These are phyloP conservation scores for Diorhabda elongata DNA, from an alignment of 1,140 invertebrate species.

Conservation along the genomic window DNA sequence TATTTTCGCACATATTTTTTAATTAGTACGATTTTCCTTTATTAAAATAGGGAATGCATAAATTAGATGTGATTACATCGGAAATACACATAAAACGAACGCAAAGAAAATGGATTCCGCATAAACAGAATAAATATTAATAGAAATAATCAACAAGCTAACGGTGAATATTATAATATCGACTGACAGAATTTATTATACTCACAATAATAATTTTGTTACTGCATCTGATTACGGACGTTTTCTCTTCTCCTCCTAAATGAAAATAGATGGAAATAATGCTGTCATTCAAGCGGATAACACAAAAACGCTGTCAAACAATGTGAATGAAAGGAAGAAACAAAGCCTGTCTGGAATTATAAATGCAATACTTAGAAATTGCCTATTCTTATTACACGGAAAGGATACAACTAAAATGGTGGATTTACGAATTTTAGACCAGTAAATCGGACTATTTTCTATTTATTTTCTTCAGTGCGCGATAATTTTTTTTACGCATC, in stretches of 20 bases:
- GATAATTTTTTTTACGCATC: no score
- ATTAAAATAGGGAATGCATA: no score
- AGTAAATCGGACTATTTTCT: no score
- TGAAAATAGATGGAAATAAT: constrained; percentile 30
- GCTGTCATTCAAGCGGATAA: constrained; percentile 31
- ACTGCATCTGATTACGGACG: constrained; percentile 9
- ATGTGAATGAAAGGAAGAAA: constrained; percentile 33
- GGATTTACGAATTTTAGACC: constrained; percentile 11
- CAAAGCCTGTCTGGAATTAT: constrained; percentile 31
- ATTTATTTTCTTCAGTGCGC: no score
- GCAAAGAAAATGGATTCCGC: background rate
- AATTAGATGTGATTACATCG: no score
- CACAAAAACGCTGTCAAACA: constrained; percentile 35
- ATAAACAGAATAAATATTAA: background rate
- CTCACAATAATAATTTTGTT: constrained; percentile 12
- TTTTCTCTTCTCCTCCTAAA: constrained; percentile 10
- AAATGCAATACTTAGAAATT: constrained; percentile 31
- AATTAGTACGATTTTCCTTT: no score
- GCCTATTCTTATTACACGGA: constrained; percentile 29
- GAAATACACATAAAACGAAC: no score
- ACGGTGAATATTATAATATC: background rate
- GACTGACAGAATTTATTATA: constrained; percentile 13
- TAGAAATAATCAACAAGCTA: background rate
- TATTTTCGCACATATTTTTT: no score
- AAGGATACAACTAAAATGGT: constrained; percentile 23